Conservation (phyloP, 2,797 vertebrate species). For the Zalophus californianus region DNA sequence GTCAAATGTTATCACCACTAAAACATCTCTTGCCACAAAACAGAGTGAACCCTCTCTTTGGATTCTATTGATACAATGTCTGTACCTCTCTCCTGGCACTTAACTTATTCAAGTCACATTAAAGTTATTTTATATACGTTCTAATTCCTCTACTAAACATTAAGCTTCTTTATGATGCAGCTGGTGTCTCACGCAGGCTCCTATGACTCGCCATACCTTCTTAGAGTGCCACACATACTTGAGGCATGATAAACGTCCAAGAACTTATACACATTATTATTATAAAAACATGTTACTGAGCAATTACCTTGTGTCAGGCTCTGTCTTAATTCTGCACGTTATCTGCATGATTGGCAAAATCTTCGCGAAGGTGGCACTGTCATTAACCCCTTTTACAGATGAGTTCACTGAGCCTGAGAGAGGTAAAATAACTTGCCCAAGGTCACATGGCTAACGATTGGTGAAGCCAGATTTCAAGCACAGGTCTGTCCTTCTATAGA, state of each 20-base stretch:
- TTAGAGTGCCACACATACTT: not conserved
- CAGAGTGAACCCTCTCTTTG: not conserved
- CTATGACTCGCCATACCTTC: not conserved
- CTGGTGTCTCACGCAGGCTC: not conserved
- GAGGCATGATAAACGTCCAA: not conserved
- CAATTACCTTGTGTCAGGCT: not conserved
- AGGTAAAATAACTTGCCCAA: not conserved
- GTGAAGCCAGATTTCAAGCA: not conserved
- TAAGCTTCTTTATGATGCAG: not conserved
- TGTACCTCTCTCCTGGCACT: not conserved
- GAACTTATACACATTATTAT: not conserved
- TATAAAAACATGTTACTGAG: not conserved
- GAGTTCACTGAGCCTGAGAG: not conserved
- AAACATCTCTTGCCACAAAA: not conserved
- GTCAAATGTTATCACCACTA: not conserved
- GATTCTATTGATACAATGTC: not conserved
- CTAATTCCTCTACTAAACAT: conserved; percentile 11
- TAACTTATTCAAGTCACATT: not conserved
- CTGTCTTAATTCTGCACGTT: not conserved
- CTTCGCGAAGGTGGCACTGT: too few relatives aligned
- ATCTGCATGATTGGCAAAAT: not conserved
- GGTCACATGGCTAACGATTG: not conserved
- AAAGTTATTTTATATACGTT: not conserved
- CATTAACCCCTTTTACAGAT: not conserved
- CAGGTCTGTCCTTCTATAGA: not conserved